These are phyloP conservation scores for Drosophila lowei DNA, from an alignment of 1,140 invertebrate species.

Conservation along the genomic window DNA sequence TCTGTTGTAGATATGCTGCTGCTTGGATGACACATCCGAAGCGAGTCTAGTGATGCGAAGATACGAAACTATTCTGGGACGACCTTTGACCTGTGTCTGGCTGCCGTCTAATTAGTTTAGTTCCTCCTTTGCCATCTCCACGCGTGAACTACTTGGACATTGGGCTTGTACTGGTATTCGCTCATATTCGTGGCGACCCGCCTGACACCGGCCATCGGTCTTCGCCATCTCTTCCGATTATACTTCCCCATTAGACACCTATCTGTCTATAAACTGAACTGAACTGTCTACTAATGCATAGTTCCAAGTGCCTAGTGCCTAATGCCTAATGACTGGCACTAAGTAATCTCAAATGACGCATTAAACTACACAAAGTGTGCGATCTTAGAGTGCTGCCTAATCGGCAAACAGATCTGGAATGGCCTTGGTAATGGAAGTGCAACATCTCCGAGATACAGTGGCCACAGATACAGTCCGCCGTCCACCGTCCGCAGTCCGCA, in stretches of 20 bases:
- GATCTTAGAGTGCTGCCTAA: slow-evolving; percentile 7
- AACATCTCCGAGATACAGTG: slow-evolving; percentile 8
- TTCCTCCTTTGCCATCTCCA: slow-evolving; percentile 11
- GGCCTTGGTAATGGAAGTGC: slow-evolving; percentile 33
- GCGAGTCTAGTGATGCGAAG: no score
- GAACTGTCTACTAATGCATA: no score
- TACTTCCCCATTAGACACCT: background rate
- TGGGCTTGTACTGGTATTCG: slow-evolving; percentile 19
- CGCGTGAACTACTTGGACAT: slow-evolving; percentile 24
- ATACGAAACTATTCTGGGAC: background rate
- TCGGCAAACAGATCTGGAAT: slow-evolving; percentile 11
- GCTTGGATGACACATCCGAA: no score
- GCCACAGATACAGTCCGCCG: no score
- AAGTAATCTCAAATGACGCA: slow-evolving; percentile 41
- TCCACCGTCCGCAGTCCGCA: no score
- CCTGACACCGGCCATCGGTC: no score
- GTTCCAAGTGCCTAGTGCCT: no score
- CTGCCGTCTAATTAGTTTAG: slow-evolving; percentile 29
- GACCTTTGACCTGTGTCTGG: slow-evolving; percentile 24
- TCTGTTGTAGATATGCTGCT: no score
- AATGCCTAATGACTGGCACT: background rate
- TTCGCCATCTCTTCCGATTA: slow-evolving; percentile 9
- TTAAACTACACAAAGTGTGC: slow-evolving; percentile 26
- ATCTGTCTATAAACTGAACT: no score
- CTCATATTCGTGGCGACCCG: no score